Conservation (phyloP, 2,113 vertebrate species). For the Gasterosteus aculeatus region DNA sequence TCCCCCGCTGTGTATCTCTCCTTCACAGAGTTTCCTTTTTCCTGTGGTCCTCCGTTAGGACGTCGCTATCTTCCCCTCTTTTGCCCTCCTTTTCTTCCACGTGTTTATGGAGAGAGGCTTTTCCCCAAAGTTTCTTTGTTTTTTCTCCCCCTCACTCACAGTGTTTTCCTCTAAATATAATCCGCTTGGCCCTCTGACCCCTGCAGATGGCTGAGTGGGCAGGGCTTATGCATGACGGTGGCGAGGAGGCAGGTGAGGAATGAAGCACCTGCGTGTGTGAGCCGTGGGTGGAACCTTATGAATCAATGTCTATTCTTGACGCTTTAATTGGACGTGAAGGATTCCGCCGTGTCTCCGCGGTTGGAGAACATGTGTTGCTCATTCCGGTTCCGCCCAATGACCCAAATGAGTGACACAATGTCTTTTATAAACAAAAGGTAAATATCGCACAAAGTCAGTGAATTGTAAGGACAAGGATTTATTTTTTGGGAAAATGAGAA, state of each 20-base stretch:
- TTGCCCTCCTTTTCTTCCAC: slow-evolving; percentile 25
- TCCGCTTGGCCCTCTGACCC: slow-evolving; percentile 48
- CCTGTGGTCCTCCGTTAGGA: slow-evolving; percentile 44
- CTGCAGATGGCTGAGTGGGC: slow-evolving; percentile 40
- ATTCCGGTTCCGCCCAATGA: not conserved
- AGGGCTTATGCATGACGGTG: slow-evolving; percentile 59
- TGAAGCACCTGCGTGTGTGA: slow-evolving; percentile 52
- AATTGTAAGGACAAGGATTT: slow-evolving; percentile 38
- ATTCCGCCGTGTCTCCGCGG: not conserved
- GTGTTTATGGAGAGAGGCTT: slow-evolving; percentile 40
- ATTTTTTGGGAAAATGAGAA: slow-evolving; percentile 35
- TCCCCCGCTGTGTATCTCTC: slow-evolving; percentile 47
- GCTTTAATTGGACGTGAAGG: not conserved
- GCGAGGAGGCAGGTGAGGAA: slow-evolving; percentile 66
- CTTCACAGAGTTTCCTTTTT: slow-evolving; percentile 61
- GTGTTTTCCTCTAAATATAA: slow-evolving; percentile 35
- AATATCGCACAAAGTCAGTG: slow-evolving; percentile 22
- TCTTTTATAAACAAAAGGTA: not conserved
- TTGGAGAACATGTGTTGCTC: not conserved
- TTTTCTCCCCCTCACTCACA: not conserved
- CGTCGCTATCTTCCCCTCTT: slow-evolving; percentile 19
- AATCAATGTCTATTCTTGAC: not conserved
- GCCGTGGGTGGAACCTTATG: not conserved
- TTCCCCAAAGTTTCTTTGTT: slow-evolving; percentile 31
- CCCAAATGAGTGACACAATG: not conserved